Conservation (phyloP, 2,888 invertebrate species). For the Sesia apiformis region DNA sequence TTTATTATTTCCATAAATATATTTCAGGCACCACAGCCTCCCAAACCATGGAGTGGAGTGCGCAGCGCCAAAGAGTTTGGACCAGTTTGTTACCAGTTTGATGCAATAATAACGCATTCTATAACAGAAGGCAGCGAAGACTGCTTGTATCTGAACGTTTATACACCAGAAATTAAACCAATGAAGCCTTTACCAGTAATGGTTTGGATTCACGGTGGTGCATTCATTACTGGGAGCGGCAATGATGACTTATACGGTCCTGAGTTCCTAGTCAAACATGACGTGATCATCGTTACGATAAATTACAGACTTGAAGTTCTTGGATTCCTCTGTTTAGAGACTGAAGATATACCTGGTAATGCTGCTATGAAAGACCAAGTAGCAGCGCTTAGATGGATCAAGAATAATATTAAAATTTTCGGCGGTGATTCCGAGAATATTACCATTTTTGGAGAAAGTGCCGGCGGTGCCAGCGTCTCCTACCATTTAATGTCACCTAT, state of each 20-base stretch:
- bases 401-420: constrained; percentile 29
- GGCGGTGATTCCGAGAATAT: constrained; percentile 36
- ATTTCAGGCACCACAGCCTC: constrained; percentile 31
- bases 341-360: constrained; percentile 31
- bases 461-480: constrained; percentile 27
- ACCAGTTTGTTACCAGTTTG: constrained; percentile 20
- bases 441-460: constrained; percentile 41
- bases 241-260: constrained; percentile 24
- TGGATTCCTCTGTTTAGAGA: constrained; percentile 30
- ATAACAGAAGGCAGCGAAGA: constrained; percentile 46
- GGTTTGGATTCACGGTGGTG: constrained; percentile 34
- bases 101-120: no score
- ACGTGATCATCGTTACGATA: constrained; percentile 27
- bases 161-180: constrained; percentile 28
- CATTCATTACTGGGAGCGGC: constrained; percentile 22
- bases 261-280: constrained; percentile 25
- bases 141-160: constrained; percentile 41
- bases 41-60: constrained; percentile 29
- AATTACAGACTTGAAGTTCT: constrained; percentile 31
- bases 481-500: constrained; percentile 40
- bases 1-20: no score
- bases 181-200: constrained; percentile 27
- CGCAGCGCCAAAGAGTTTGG: constrained; percentile 27
- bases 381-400: constrained; percentile 31
- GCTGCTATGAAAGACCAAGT: constrained; percentile 40